A percentile compares a stretch with the other conserved stretches of the same genome.
Evolutionary conservation across 2,797 vertebrate genomes (phyloP).

Genomic region (Sphenopsis melanotis): DNA sequence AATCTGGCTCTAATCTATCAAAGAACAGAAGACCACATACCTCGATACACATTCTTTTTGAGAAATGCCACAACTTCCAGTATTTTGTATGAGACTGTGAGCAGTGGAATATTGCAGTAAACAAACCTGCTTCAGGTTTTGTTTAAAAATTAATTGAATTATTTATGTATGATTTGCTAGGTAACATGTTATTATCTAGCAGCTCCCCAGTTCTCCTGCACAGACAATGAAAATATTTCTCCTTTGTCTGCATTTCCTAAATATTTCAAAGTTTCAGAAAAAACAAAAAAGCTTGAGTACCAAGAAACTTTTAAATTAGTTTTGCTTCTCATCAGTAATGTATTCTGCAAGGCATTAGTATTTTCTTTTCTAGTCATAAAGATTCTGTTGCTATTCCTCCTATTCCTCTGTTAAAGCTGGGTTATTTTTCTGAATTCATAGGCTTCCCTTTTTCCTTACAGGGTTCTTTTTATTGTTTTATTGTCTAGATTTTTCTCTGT

Average conservation of each 20-base stretch:
- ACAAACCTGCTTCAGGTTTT: not conserved
- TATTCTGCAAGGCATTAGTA: not conserved
- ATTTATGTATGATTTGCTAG: not conserved
- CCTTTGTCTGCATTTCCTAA: not conserved
- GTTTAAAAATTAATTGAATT: not conserved
- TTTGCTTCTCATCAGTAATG: not conserved
- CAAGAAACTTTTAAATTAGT: not conserved
- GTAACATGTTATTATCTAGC: not conserved
- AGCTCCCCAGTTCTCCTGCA: not conserved
- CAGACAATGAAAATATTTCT: not conserved
- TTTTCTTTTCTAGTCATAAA: not conserved
- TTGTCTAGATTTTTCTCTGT: not conserved
- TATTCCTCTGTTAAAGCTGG: not conserved
- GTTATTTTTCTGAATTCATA: not conserved
- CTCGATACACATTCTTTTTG: not conserved
- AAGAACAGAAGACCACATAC: not conserved
- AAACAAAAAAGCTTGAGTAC: not conserved
- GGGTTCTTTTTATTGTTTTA: not conserved
- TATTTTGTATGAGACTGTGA: not conserved
- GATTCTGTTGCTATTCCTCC: not conserved
- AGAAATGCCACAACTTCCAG: not conserved
- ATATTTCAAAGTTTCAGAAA: not conserved
- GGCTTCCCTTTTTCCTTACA: not conserved
- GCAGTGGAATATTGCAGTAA: not conserved
- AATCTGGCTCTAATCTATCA: rapidly evolving